Base-by-base conservation (phyloP, 2,797 vertebrate genomes). In the Phoebastria nigripes region DNA sequence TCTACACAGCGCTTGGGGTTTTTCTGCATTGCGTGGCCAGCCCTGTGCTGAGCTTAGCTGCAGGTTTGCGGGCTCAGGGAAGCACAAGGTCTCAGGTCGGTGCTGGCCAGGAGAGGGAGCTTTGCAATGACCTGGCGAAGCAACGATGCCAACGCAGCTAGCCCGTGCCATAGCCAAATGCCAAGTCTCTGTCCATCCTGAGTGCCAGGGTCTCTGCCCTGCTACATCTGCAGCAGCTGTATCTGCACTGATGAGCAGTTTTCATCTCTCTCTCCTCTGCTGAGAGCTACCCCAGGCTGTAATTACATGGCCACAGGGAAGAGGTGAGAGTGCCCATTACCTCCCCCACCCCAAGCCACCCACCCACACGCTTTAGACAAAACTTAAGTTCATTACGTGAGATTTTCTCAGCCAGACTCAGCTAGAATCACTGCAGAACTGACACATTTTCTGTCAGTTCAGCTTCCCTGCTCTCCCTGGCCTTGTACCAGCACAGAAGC, bases 291-390 rank as follows among this genome's bases (percentile, higher is more conserved):
- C n/a, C 47, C 8, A 33, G 28, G 20, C 70, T 79, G 55, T 37
- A 74, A 80, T 58, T 78, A 52, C 19, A 12, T 3, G 9, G 12
- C 22, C 35, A 52, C 31, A 42, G 8, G 37, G 65, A 82, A 69
- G 70, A 69, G 31, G 29, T 37, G 65, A 73, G 62, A 51, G 7
- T n/a, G 35, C 14, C 61, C 33, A 16, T 35, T 42, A 56, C n/a
- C 29, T 59, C 26, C 47, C 9, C 11, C 14, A 58, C 10, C 5
- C 7, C 0, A 0, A 84, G 11, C 26, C n/a, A 29, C 11, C 20
- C 17, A 44, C 12, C 29, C 11, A 16, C 0, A 0, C 0, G 0
- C 13, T 86, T 37, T 4, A 17, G 54, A 20, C 2, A 41, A 56
- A 58, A 42, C 6, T 44, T 2, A 8, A 47, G 63, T 29, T 67